phyloP scores from a whole-genome alignment of 2,113 vertebrate species.

The Cavia aperea region DNA sequence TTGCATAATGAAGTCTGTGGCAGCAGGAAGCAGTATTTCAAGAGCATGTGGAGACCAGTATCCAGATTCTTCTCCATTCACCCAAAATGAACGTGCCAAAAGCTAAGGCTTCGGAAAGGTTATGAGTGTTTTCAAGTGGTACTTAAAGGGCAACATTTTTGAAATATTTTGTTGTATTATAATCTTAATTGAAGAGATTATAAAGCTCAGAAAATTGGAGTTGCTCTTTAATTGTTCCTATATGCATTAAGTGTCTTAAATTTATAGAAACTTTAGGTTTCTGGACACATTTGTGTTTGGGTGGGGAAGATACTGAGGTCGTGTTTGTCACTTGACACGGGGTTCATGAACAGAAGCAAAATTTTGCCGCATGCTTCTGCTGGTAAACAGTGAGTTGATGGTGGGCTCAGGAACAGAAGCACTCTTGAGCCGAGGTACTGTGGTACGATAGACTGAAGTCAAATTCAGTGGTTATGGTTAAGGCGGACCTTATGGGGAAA shows the following conservation, averaged over 20 bases:
- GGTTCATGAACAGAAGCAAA: neutral
- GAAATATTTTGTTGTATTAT: constrained; percentile 37
- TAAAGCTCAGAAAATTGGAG: constrained; percentile 61
- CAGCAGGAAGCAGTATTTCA: neutral
- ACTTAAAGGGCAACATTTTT: constrained; percentile 61
- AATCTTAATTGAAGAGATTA: constrained; percentile 57
- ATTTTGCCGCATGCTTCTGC: neutral
- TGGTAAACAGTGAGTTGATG: neutral
- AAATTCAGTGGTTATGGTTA: neutral
- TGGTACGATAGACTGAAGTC: neutral
- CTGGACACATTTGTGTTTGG: neutral
- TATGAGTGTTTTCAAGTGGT: constrained; percentile 16
- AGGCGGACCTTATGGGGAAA: neutral
- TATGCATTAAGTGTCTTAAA: constrained; percentile 69
- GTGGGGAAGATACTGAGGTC: neutral
- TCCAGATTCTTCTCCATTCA: neutral
- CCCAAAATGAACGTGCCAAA: neutral
- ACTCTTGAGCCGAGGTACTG: neutral
- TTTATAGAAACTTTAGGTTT: constrained; percentile 57
- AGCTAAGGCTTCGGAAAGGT: neutral
- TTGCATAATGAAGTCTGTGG: neutral
- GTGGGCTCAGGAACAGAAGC: neutral
- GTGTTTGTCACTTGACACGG: neutral
- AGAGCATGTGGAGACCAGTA: neutral
- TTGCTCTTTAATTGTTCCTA: constrained; percentile 52